Evolutionary conservation across 2,797 vertebrate genomes (phyloP).

Genomic region (Silurus aristotelis): DNA sequence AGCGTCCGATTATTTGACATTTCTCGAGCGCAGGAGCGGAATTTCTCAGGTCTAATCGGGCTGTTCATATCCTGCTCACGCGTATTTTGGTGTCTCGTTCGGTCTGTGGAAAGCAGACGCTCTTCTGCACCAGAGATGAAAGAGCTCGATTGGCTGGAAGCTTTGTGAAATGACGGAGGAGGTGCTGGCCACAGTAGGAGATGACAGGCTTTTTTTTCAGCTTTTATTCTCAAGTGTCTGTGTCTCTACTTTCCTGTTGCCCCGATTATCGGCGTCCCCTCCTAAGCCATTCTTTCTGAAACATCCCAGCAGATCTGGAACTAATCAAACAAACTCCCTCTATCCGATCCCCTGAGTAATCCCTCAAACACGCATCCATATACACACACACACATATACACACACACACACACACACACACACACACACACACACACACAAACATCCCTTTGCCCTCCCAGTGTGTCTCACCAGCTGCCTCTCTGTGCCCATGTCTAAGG

Average conservation of each 20-base stretch:
- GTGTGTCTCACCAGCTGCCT: slow-evolving; percentile 36
- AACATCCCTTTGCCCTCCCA: slow-evolving; percentile 25
- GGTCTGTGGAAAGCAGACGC: slow-evolving; percentile 49
- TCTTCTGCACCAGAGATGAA: slow-evolving; percentile 42
- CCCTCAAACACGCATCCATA: slow-evolving; percentile 11
- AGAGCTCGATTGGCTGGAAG: slow-evolving; percentile 37
- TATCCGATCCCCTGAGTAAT: slow-evolving; percentile 48
- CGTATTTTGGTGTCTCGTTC: slow-evolving; percentile 19
- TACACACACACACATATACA: neutral
- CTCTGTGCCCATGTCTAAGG: slow-evolving; percentile 40
- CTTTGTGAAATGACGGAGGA: slow-evolving; percentile 39
- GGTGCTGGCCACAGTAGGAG: slow-evolving; percentile 31
- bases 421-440: slow-evolving; percentile 12
- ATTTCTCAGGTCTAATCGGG: slow-evolving; percentile 38
- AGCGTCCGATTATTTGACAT: slow-evolving; percentile 47
- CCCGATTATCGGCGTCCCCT: slow-evolving; percentile 44
- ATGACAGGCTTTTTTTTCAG: slow-evolving; percentile 34
- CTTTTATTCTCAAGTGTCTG: neutral
- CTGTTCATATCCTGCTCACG: slow-evolving; percentile 13
- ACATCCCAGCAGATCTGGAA: slow-evolving; percentile 52
- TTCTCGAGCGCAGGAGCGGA: slow-evolving; percentile 43
- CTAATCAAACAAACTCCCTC: slow-evolving; percentile 53
- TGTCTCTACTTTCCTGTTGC: slow-evolving; percentile 27
- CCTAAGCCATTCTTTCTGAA: slow-evolving; percentile 33
- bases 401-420: slow-evolving; percentile 18